A percentile compares a stretch with the other conserved stretches of the same genome.
These are phyloP conservation scores for Octodon degus DNA, from an alignment of 2,113 vertebrate genomes.

Conservation along the genomic window DNA sequence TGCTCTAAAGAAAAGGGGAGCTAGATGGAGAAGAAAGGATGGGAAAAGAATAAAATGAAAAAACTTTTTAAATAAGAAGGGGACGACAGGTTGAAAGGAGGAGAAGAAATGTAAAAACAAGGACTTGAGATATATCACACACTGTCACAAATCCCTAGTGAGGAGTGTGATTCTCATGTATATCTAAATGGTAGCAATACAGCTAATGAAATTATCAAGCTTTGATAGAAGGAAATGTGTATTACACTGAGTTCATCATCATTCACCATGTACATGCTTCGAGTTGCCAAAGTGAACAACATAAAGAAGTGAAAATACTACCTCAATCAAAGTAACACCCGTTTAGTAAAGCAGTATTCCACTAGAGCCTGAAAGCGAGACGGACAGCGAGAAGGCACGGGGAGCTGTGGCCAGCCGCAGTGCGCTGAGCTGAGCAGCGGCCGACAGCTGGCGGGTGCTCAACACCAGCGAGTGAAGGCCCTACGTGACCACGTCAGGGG, in stretches of 20 bases:
- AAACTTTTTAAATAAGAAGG: background rate
- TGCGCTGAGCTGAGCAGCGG: background rate
- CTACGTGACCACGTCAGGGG: background rate
- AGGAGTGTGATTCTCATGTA: background rate
- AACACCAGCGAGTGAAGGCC: background rate
- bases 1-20: no score
- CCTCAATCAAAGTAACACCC: background rate
- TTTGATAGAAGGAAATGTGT: background rate
- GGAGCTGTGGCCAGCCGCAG: background rate
- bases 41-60: no score
- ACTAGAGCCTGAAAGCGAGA: background rate
- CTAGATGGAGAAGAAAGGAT: no score
- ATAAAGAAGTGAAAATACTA: background rate
- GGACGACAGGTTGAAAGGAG: background rate
- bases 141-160: background rate
- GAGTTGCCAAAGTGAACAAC: background rate
- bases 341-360: background rate
- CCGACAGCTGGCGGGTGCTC: rapidly evolving
- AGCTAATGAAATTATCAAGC: background rate
- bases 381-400: background rate
- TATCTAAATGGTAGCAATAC: background rate
- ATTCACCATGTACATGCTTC: background rate
- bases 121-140: background rate
- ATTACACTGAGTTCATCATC: background rate
- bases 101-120: background rate